Evolutionary conservation across 1,140 invertebrate species (phyloP), one percentile per base, ranked within the genome.

Genomic region (Parasteatoda tepidariorum): DNA sequence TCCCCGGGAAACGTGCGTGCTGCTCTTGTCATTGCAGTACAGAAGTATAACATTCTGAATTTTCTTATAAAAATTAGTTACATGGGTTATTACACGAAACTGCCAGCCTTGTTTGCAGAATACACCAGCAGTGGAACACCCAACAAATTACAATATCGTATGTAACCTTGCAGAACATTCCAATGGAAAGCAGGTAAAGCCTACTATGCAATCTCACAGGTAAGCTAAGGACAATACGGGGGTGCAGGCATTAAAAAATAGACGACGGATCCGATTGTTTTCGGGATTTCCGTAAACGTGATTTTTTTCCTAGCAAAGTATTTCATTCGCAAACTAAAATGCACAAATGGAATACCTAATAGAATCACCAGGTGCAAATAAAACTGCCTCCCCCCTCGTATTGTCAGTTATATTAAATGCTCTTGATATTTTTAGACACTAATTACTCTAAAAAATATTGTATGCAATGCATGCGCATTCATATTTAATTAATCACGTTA

Each of bases 1-100:
- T 79, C 76, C 76, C 76, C 62, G 76, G n/a, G 76, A 64, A 66
- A 79, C 54, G 34, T 31, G 75, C 41, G 61, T 64, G 73, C 73
- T 76, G 61, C 61, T 78, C 11, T 38, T 55, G 3, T n/a, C 41
- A 26, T 68, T 28, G 76, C 76, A 79, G 76, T 79, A 79, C 54
- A 79, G 76, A 57, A 68, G 76, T 79, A 79, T 68, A 78, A 33
- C 24, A 64, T 64, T 67, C 24, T 31, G 41, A 68, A 34, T 68
- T 78, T 66, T 30, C 3, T n/a, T n/a, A n/a, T 9, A 22, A 7
- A 22, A 59, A 22, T 22, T n/a, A 59, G 9, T 59, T n/a, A 7
- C 57, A 9, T n/a, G n/a, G 2, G 24, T 7, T 1, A n/a, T 59
- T 24, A 59, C 26, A 64, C 48, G n/a, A 55, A 70, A 41, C 38